Evolutionary conservation across 2,888 invertebrate species (phyloP), one percentile per base, ranked within the genome.

Genomic region (Apotomis turbidana): DNA sequence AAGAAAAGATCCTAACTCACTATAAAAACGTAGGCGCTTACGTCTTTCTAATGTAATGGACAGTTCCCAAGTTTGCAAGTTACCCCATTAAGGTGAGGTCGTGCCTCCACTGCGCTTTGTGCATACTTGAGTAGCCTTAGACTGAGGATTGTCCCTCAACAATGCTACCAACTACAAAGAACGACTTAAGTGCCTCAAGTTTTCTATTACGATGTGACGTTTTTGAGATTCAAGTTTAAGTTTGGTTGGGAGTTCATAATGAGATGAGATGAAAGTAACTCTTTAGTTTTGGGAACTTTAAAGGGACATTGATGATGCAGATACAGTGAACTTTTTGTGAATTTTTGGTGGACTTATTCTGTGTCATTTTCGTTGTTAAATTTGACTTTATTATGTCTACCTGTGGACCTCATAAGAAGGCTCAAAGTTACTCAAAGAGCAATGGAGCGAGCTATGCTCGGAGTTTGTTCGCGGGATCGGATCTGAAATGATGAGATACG

Each of bases 41-140:
- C n/a, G 55, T 15, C 46, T 44, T 49, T 55, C 44, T 61, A 12
- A 15, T 10, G 10, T 9, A 27, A 15, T 12, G 52, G 2, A 51
- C 4, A 64, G 61, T 51, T 62, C 15, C 3, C 10, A 27, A 63
- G 59, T 59, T 58, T 44, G 12, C 68, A 36, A 59, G 74, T 64
- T 44, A 52, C 68, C 58, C 72, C 68, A 72, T 72, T 72, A 68
- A 72, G 68, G 68, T 71, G 44, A 61, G 61, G 13, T 15, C 27
- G 54, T 46, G 36, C 36, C 66, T 49, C 49, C n/a, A 9, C 13
- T 69, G 74, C 62, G 66, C 61, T 69, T 74, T 66, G 69, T 74
- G 71, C 74, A 74, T 74, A 74, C 71, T 74, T 69, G 59, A 69
- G 68, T 72, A 61, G 66, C 44, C 55, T 52, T 36, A 44, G 36